A percentile compares a stretch with the other conserved stretches of the same genome.
Conservation (phyloP, 64 coral and sea anemone species). For the Porites australiensis region DNA sequence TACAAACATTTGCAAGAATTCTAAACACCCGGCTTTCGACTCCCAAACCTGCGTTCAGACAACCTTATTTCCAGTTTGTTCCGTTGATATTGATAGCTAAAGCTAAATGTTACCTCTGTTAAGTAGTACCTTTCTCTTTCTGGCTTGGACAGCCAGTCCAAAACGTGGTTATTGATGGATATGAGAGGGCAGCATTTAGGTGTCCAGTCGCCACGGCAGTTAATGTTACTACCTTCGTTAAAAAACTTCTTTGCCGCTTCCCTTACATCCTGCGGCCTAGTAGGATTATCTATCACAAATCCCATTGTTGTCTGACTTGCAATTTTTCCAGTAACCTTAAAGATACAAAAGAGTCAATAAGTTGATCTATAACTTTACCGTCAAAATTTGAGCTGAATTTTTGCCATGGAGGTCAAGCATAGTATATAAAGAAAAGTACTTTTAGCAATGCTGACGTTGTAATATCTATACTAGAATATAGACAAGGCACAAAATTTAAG, state of each 20-base stretch:
- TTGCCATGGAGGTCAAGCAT: too few relatives aligned
- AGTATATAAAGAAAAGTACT: background rate
- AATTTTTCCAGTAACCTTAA: conserved; percentile 12
- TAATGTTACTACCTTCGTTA: conserved; percentile 21
- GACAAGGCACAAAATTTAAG: conserved; percentile 1
- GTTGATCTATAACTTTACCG: conserved; percentile 4
- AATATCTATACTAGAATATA: conserved; percentile 22
- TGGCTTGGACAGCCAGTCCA: conserved; percentile 37
- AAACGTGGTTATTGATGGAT: conserved; percentile 12
- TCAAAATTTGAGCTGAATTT: conserved; percentile 1
- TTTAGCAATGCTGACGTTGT: background rate
- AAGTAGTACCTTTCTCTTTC: conserved; percentile 28
- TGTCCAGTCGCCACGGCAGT: background rate
- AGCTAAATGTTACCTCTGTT: background rate
- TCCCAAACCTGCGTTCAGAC: too few relatives aligned
- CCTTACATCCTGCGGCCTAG: conserved; percentile 18
- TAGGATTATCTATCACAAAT: conserved; percentile 21
- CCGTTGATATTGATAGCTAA: background rate
- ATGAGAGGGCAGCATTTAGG: conserved; percentile 24
- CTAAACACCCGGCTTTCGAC: too few relatives aligned
- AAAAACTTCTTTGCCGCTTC: conserved; percentile 45
- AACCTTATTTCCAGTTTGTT: too few relatives aligned
- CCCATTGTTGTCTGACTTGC: conserved; percentile 37
- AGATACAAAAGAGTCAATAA: background rate
- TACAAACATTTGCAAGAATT: too few relatives aligned